These are phyloP conservation scores for Monochamus saltuarius DNA, from an alignment of 1,140 invertebrate genomes.

Conservation along the genomic window DNA sequence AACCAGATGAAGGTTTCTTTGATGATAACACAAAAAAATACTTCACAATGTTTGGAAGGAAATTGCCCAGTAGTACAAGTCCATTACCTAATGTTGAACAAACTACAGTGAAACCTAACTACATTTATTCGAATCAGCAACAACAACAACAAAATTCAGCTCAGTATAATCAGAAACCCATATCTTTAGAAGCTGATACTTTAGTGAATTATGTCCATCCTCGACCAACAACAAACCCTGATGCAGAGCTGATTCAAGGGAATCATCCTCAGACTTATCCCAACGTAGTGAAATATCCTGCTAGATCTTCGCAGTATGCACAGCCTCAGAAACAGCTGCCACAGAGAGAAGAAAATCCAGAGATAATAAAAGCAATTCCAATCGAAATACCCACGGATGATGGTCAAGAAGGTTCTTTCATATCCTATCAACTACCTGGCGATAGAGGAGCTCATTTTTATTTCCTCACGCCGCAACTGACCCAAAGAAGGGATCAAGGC, in stretches of 20 bases:
- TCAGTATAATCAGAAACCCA: constrained; percentile 49
- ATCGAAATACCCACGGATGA: constrained; percentile 50
- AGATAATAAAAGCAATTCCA: constrained; percentile 34
- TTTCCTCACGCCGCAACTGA: constrained; percentile 70
- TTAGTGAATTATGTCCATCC: constrained; percentile 63
- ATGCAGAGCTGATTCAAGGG: constrained; percentile 57
- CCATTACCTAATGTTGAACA: constrained; percentile 44
- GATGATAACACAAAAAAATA: constrained; percentile 77
- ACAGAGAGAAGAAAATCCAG: constrained; percentile 8
- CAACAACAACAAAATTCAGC: constrained; percentile 25
- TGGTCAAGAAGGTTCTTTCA: constrained; percentile 58
- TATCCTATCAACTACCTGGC: constrained; percentile 69
- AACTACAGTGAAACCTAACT: constrained; percentile 9
- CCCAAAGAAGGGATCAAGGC: constrained; percentile 51
- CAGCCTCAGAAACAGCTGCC: constrained; percentile 12
- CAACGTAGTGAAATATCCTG: constrained; percentile 26
- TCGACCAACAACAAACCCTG: constrained; percentile 63
- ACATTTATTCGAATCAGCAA: constrained; percentile 10
- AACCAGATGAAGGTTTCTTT: constrained; percentile 68
- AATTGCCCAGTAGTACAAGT: constrained; percentile 59
- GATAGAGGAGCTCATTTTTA: constrained; percentile 71
- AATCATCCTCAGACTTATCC: constrained; percentile 29
- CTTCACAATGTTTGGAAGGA: constrained; percentile 74
- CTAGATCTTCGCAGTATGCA: constrained; percentile 17
- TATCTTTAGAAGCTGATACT: constrained; percentile 60